Evolutionary conservation across 1,140 invertebrate genomes (phyloP), one percentile per base, ranked within the genome.

Genomic region (Hypothenemus hampei): DNA sequence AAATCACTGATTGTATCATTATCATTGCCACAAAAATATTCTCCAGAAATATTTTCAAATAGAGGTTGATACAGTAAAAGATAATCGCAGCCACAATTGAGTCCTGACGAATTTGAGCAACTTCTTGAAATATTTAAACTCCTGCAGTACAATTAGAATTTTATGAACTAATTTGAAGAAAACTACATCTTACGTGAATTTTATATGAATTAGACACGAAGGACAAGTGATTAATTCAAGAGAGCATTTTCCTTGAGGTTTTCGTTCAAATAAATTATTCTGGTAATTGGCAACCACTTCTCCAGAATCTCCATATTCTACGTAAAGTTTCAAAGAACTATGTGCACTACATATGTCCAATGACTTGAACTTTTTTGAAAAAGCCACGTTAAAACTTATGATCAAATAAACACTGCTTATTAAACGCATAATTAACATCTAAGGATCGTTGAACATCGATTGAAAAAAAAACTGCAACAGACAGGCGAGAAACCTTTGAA

Each of bases 141-240:
- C 22, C 67, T 65, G 31, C 16, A 61, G 57, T 59, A 45, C 62
- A 52, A 31, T 39, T 8, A 23, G 10, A 35, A 20, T 44, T 15
- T 45, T 6, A 31, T 5, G 10, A n/a, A 31, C 41, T 29, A 3
- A 18, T 43, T 10, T 19, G 31, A 13, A 29, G 43, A 22, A 20
- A 11, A 37, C 37, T 36, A 13, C 10, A 29, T 53, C 49, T 60
- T 48, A 76, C 54, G 74, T 78, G 52, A 86, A 82, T 29, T 74
- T 77, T 8, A 85, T 71, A 3, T 77, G 72, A 15, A 87, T 79
- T 21, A 85, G 76, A 62, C 85, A 87, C 3, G 81, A 83, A 0
- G 85, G 81, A 64, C 85, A 86, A 5, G 84, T 85, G 4, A 85
- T 77, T 35, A 87, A 68, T 63, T 86, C 83, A 37, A 86, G 69